Base-by-base conservation (phyloP, 2,888 invertebrate species). In the Lepas anatifera region DNA sequence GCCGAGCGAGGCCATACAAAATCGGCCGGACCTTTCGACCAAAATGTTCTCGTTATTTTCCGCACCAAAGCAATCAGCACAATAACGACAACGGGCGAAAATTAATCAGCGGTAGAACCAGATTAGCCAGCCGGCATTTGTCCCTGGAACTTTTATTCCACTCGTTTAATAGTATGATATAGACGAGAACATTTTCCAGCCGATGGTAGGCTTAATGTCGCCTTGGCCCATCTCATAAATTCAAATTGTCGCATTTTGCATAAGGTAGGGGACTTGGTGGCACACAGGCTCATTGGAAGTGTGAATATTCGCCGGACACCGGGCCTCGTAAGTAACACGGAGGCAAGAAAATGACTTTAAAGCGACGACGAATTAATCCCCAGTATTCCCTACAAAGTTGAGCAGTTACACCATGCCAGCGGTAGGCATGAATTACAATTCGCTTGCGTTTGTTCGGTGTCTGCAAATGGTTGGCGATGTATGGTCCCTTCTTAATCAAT, bases 141-240 rank as follows among this genome's bases (percentile, higher is more conserved):
- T n/a, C 41, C 6, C 58, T 18, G 50, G 27, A 58, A 18, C 58
- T 32, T 58, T 32, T 22, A 58, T 32, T 18, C 32, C 27, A n/a
- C 13, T 18, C 58, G 16, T 32, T 32, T 32, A 58, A 58, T 58
- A 25, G 29, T 32, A 58, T 58, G 58, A 58, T 58, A 58, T 32
- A 29, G 58, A 25, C 18, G 25, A 32, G 18, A 8, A 32, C 58
- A 16, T 27, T 58, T 58, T 11, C 32, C 32, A 3, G 32, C 58
- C 58, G 16, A 32, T 32, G 58, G 13, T 16, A 29, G 58, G 18
- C 32, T 32, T 32, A 58, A 58, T 58, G 32, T 32, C 58, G 27
- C 32, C 58, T 58, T 16, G 58, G 32, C 58, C 58, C 58, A 58
- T 58, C 58, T 58, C 32, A 58, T 58, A 58, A 58, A 58, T 58